Evolutionary conservation across 2,113 vertebrate genomes (phyloP).

Genomic region (Macaca nemestrina): DNA sequence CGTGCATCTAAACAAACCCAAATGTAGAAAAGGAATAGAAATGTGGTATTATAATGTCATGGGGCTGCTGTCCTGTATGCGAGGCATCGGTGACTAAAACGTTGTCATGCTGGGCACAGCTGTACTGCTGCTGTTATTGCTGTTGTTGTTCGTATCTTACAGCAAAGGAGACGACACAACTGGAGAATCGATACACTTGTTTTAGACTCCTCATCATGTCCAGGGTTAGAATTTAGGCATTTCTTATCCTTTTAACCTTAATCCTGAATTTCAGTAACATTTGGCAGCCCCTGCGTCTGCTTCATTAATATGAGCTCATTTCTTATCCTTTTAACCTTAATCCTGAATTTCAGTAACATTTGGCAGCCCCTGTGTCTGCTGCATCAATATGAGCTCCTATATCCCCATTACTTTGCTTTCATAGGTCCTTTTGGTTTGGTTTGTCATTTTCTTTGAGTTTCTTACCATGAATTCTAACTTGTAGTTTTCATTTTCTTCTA

Average conservation of each 20-base stretch:
- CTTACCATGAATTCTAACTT: conserved; percentile 12
- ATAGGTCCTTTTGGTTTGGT: background rate
- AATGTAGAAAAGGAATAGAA: background rate
- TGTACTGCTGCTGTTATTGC: background rate
- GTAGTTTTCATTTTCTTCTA: background rate
- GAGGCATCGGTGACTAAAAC: background rate
- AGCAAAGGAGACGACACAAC: background rate
- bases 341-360: background rate
- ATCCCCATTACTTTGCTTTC: background rate
- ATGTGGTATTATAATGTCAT: background rate
- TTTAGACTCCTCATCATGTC: background rate
- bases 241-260: background rate
- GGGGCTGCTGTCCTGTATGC: background rate
- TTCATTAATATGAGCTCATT: background rate
- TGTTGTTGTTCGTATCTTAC: background rate
- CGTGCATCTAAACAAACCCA: background rate
- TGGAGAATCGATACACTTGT: background rate
- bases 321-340: background rate
- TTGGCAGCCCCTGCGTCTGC: background rate
- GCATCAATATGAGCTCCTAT: background rate
- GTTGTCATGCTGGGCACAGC: background rate
- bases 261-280: background rate
- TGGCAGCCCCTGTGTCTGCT: background rate
- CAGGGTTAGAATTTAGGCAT: background rate
- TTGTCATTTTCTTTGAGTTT: background rate